These are phyloP conservation scores for Drosophila kikkawai DNA, from an alignment of 1,140 invertebrate species.

Conservation along the genomic window DNA sequence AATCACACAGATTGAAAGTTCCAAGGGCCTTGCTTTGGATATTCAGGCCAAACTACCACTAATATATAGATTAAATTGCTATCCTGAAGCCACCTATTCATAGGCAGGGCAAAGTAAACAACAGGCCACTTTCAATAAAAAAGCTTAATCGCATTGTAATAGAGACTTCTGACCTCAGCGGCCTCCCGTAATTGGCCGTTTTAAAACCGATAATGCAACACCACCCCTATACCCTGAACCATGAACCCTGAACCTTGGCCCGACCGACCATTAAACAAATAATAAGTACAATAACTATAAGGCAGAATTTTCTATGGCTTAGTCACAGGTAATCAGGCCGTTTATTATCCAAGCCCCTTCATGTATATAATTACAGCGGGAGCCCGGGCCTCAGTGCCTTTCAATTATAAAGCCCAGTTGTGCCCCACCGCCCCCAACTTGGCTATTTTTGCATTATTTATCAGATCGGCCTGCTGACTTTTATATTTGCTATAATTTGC, in stretches of 20 bases:
- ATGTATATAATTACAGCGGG: constrained; percentile 50
- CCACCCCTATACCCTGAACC: constrained; percentile 4
- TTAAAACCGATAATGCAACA: constrained; percentile 19
- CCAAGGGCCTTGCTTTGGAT: not conserved
- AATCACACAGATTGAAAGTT: not conserved
- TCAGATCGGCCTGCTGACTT: constrained; percentile 39
- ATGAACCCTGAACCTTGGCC: constrained; percentile 6
- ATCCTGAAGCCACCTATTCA: constrained; percentile 3
- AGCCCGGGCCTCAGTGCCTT: constrained; percentile 28
- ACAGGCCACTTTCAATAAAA: not conserved
- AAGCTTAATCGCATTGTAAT: constrained; percentile 19
- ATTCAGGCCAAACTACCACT: not conserved
- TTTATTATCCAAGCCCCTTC: constrained; percentile 45
- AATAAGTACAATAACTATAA: constrained; percentile 26
- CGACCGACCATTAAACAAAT: not conserved
- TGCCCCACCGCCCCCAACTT: constrained; percentile 19
- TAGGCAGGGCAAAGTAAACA: constrained; percentile 4
- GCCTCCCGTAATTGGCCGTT: constrained; percentile 26
- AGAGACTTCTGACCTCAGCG: constrained; percentile 13
- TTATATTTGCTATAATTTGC: constrained; percentile 64
- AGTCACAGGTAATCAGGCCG: constrained; percentile 55
- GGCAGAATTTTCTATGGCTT: constrained; percentile 45
- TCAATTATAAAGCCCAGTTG: constrained; percentile 51
- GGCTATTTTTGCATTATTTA: constrained; percentile 73
- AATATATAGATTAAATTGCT: not conserved